phyloP scores from a whole-genome alignment of 2,797 vertebrate genomes.

The Alauda arvensis region DNA sequence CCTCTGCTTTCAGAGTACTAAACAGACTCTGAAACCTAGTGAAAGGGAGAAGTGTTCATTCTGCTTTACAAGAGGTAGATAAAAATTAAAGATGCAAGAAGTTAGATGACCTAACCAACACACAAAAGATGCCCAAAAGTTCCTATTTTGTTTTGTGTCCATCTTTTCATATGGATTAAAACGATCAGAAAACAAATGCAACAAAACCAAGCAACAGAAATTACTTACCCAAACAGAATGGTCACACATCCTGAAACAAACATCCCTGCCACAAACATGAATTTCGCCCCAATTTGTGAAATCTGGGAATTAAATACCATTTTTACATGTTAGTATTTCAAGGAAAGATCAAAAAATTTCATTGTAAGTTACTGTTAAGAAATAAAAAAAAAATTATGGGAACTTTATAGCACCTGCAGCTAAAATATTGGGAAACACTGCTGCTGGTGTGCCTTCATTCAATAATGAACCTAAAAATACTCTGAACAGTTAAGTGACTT shows the following conservation, averaged over 20 bases:
- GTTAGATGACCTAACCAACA: neutral
- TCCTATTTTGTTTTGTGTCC: neutral
- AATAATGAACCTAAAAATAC: slow-evolving; percentile 34
- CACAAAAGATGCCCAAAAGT: neutral
- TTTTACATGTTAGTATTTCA: neutral
- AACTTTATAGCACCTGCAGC: neutral
- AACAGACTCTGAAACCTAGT: neutral
- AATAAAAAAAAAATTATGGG: neutral
- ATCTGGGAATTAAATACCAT: slow-evolving; percentile 78
- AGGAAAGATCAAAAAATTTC: neutral
- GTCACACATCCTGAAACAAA: slow-evolving; percentile 87
- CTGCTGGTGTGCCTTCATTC: neutral
- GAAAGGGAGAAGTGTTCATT: neutral
- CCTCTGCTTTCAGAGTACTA: neutral
- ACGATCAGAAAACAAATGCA: neutral
- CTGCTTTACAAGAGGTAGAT: neutral
- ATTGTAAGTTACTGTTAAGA: neutral
- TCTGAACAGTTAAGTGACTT: slow-evolving; percentile 35
- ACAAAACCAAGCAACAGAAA: neutral
- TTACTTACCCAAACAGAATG: slow-evolving; percentile 91
- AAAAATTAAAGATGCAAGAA: neutral
- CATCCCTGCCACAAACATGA: slow-evolving; percentile 89
- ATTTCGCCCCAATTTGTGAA: slow-evolving; percentile 92
- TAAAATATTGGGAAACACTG: neutral
- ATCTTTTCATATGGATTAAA: neutral